Evolutionary conservation across 92 coral and sea anemone species (phyloP).

Genomic region (Siderastrea radians): DNA sequence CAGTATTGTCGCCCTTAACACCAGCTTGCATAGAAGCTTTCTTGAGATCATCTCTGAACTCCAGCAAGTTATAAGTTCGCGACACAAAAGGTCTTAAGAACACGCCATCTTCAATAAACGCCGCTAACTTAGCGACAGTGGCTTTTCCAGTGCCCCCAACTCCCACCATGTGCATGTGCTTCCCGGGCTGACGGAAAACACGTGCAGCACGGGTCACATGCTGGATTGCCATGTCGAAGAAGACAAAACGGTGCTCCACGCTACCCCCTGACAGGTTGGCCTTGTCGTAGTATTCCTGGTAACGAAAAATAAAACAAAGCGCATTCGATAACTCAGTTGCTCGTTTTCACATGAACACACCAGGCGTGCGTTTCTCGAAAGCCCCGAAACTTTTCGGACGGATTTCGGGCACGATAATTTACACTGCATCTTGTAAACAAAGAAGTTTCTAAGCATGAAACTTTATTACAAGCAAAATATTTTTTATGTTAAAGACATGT

Average conservation of each 20-base stretch:
- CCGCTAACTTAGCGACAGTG: constrained; percentile 94
- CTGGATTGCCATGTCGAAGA: constrained; percentile 94
- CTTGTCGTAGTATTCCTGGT: constrained; percentile 90
- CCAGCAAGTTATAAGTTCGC: constrained; percentile 77
- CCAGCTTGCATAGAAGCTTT: constrained; percentile 84
- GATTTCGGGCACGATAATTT: too few relatives aligned
- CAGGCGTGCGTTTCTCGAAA: too few relatives aligned
- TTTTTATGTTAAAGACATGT: too few relatives aligned
- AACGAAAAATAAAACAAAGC: neutral
- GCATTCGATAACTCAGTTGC: neutral
- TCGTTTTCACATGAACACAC: neutral
- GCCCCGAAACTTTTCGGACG: too few relatives aligned
- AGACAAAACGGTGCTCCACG: constrained; percentile 96
- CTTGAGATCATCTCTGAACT: constrained; percentile 95
- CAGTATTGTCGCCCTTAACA: constrained; percentile 85
- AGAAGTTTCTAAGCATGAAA: too few relatives aligned
- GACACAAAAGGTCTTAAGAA: constrained; percentile 85
- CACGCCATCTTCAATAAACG: constrained; percentile 84
- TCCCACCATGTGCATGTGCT: constrained; percentile 96
- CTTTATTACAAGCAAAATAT: too few relatives aligned
- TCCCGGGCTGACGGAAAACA: constrained; percentile 96
- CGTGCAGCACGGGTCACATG: constrained; percentile 99
- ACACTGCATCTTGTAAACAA: too few relatives aligned
- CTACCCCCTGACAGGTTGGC: constrained; percentile 88
- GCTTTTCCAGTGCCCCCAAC: constrained; percentile 97